phyloP scores from a whole-genome alignment of 2,113 vertebrate species.

The Manacus vitellinus region DNA sequence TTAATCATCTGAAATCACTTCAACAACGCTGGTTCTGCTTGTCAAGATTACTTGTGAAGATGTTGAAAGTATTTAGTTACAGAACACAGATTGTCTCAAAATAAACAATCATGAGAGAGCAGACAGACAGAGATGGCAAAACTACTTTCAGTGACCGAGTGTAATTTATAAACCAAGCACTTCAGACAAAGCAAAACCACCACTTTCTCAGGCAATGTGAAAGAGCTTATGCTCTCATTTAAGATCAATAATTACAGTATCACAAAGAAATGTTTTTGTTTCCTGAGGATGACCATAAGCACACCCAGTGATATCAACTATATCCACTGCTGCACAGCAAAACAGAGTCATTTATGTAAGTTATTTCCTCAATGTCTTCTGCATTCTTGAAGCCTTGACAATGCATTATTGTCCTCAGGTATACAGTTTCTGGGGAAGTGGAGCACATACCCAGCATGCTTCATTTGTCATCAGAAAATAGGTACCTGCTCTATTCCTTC shows the following conservation, averaged over 20 bases:
- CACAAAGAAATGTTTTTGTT: background rate
- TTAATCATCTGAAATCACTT: constrained; percentile 47
- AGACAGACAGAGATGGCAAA: background rate
- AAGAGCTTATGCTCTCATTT: background rate
- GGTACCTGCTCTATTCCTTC: background rate
- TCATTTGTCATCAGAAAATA: background rate
- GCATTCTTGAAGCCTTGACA: background rate
- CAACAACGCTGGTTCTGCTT: background rate
- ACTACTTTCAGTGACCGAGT: background rate
- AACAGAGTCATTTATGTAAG: background rate
- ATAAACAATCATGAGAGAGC: background rate
- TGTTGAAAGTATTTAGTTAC: constrained; percentile 14
- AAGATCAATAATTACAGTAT: background rate
- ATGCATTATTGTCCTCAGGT: background rate
- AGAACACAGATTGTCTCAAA: constrained; percentile 40
- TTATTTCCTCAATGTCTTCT: background rate
- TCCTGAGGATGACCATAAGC: background rate
- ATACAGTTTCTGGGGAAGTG: background rate
- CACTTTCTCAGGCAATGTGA: background rate
- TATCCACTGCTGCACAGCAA: background rate
- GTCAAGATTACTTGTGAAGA: constrained; percentile 45
- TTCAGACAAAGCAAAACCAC: background rate
- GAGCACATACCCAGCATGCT: background rate
- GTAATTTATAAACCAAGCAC: background rate
- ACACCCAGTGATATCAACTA: background rate